A percentile compares a stretch with the other conserved stretches of the same genome.
These are phyloP conservation scores for Microcebus ravelobensis DNA, from an alignment of 2,113 vertebrate genomes.

Conservation along the genomic window DNA sequence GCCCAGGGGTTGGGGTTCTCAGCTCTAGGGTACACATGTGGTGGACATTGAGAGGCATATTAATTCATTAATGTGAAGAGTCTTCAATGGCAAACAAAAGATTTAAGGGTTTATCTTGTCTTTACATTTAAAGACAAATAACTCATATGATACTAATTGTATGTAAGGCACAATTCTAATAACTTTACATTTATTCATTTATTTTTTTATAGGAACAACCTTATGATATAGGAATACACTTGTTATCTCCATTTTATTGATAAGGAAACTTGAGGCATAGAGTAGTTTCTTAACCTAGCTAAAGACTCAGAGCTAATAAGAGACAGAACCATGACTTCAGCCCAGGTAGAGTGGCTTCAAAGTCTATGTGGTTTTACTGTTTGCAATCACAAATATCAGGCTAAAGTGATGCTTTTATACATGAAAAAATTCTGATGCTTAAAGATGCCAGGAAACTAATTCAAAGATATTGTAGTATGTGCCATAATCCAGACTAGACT, in stretches of 20 bases:
- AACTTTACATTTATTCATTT: background rate
- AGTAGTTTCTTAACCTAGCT: background rate
- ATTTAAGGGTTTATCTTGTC: background rate
- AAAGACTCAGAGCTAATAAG: background rate
- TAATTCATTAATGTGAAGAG: background rate
- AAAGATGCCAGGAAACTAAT: background rate
- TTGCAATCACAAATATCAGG: background rate
- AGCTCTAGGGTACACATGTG: background rate
- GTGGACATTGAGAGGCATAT: accelerated
- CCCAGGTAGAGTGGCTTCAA: background rate
- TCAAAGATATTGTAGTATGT: background rate
- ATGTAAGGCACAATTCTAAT: background rate
- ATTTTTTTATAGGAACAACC: background rate
- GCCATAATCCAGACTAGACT: background rate
- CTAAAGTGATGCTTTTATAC: background rate
- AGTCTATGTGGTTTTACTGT: background rate
- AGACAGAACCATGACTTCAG: background rate
- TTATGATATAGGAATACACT: background rate
- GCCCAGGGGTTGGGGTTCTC: background rate
- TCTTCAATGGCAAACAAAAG: background rate
- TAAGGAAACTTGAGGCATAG: background rate
- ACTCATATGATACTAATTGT: background rate
- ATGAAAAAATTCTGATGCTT: background rate
- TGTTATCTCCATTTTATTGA: background rate
- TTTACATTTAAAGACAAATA: background rate